phyloP scores from a whole-genome alignment of 2,113 vertebrate species.

The Lasiurus cinereus region DNA sequence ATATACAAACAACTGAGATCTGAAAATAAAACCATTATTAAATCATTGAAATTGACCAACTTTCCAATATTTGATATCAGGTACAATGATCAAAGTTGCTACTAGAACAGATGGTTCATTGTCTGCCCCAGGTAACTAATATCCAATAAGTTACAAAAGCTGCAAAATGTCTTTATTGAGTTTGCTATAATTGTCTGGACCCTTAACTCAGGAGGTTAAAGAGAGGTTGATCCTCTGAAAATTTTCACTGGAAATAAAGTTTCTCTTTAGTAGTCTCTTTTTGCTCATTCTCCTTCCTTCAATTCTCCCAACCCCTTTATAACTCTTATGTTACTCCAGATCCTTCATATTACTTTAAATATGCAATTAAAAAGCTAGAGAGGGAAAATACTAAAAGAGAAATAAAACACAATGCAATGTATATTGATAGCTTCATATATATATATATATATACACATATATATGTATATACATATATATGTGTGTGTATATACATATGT shows the following conservation, averaged over 20 bases:
- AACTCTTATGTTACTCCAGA: neutral
- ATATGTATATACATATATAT: too few relatives aligned
- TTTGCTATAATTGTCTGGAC: neutral
- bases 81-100: neutral
- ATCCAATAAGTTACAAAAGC: neutral
- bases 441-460: too few relatives aligned
- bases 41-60: constrained; percentile 35
- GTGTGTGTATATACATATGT: too few relatives aligned
- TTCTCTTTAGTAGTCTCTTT: constrained; percentile 1
- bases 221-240: neutral
- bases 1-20: constrained; percentile 55
- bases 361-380: neutral
- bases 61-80: neutral
- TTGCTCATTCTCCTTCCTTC: neutral
- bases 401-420: neutral
- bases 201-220: neutral
- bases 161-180: neutral
- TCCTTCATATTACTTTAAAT: neutral
- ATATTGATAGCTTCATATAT: neutral
- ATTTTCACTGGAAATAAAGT: constrained; percentile 36
- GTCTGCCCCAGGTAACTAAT: neutral
- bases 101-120: neutral
- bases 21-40: constrained; percentile 53
- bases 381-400: neutral
- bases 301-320: neutral